Conservation (phyloP, 2,888 invertebrate genomes). For the Drosophila paranaensis region DNA sequence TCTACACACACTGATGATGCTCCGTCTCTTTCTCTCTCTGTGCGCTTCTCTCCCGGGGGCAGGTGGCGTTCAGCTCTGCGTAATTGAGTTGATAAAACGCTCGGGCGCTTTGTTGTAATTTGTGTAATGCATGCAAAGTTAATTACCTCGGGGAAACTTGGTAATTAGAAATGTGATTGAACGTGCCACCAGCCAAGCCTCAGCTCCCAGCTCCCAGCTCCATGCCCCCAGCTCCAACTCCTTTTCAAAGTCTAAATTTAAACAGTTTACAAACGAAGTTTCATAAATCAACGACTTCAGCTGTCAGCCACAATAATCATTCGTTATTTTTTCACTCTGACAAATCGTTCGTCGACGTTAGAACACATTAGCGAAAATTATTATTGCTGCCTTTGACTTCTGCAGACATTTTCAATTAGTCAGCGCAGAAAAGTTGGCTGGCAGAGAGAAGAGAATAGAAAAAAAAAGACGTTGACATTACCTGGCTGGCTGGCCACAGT, state of each 20-base stretch:
- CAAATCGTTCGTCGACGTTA: constrained; percentile 32
- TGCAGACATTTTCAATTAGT: constrained; percentile 70
- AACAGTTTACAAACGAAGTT: constrained; percentile 15
- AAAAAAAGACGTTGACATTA: constrained; percentile 27
- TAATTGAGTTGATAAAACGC: constrained; percentile 79
- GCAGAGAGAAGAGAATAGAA: not conserved
- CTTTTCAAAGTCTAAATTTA: not conserved
- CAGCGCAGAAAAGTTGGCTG: constrained; percentile 30
- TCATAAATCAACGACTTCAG: constrained; percentile 53
- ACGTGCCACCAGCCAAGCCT: constrained; percentile 50
- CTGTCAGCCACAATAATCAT: constrained; percentile 31
- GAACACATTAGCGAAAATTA: constrained; percentile 41
- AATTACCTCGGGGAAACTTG: constrained; percentile 76
- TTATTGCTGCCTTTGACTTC: constrained; percentile 46
- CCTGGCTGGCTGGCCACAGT: constrained; percentile 23
- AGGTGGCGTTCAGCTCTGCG: constrained; percentile 32
- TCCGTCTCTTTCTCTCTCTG: constrained; percentile 20
- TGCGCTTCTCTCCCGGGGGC: constrained; percentile 13
- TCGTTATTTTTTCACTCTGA: constrained; percentile 50
- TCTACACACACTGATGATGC: constrained; percentile 49
- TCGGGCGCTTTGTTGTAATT: constrained; percentile 71
- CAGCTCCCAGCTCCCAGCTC: constrained; percentile 9
- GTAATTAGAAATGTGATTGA: constrained; percentile 80
- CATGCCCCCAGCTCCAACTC: not conserved
- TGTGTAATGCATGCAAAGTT: constrained; percentile 79